Evolutionary conservation across 2,797 vertebrate species (phyloP).

Genomic region (Mus caroli): DNA sequence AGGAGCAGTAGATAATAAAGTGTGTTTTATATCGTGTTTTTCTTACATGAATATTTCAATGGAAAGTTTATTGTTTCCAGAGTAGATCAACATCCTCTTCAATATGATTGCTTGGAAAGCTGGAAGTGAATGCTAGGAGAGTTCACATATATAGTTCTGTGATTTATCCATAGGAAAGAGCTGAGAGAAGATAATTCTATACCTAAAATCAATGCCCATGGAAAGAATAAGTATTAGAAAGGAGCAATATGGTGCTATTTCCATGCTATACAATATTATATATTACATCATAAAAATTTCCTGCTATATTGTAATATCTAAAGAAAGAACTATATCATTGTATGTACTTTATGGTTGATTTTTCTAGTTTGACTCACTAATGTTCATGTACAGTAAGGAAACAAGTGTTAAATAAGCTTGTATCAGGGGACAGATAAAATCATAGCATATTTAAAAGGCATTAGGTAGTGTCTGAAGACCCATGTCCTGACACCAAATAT

Average conservation of each 20-base stretch:
- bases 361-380: constrained; percentile 28
- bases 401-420: constrained; percentile 29
- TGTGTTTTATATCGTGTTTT: constrained; percentile 57
- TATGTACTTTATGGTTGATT: neutral
- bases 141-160: constrained; percentile 49
- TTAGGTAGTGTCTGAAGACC: neutral
- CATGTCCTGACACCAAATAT: neutral
- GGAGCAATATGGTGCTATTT: constrained; percentile 46
- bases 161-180: constrained; percentile 31
- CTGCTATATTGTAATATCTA: constrained; percentile 52
- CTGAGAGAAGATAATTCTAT: constrained; percentile 47
- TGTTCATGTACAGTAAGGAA: constrained; percentile 47
- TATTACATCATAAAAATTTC: constrained; percentile 50
- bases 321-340: constrained; percentile 37
- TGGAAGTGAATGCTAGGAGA: constrained; percentile 57
- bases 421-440: constrained; percentile 26
- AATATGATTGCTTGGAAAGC: constrained; percentile 42
- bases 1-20: constrained; percentile 39
- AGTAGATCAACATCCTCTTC: constrained; percentile 37
- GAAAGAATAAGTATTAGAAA: constrained; percentile 64
- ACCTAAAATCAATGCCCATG: constrained; percentile 46
- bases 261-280: neutral
- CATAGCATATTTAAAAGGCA: constrained; percentile 26
- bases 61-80: constrained; percentile 13
- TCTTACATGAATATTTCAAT: constrained; percentile 60